Base-by-base conservation (phyloP, 2,888 invertebrate genomes). In the Melanostoma mellinum region DNA sequence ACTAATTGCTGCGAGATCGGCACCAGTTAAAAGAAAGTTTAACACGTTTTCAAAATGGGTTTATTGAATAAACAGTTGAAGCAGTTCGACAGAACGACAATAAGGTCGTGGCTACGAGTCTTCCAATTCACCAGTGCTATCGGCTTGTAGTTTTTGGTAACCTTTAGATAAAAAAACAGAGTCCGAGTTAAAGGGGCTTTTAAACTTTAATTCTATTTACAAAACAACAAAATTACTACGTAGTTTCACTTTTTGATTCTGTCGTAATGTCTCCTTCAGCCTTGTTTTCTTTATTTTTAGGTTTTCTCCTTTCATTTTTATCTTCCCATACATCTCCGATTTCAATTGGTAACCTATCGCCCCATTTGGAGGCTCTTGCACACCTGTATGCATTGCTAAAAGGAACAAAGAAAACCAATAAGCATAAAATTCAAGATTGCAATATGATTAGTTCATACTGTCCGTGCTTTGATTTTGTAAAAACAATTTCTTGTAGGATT, bases 381-480 rank as follows among this genome's bases (percentile, higher is more conserved):
- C 96, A 96, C 86, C 94, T 92, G 87, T 96, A 97, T 0, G 94
- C 92, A 9, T 92, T 86, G 87, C 95, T 95, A 74, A 92, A 89
- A 75, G 36, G 35, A 71, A 68, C 2, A 67, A 50, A 20, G 52
- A 50, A 63, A 50, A n/a, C n/a, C 20, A 48, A 32, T 2, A 10
- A 48, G 6, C 8, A 10, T 10, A 10, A 53, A 42, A 2, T 20
- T 8, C 40, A 20, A 10, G 1, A 9, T 33, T 42, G 4, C 5
- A 40, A 6, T 3, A 10, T 30, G 20, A 4, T 38, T 32, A 35
- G 92, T 20, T 20, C 93, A 90, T 91, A 95, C 94, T 94, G 95
- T 90, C 96, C 96, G 88, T 95, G 94, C 89, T 95, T 97, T 0
- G 92, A 89, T 85, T 94, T 93, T 0, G 97, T 95, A 87, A 98